Conservation (phyloP, 2,113 vertebrate genomes). For the Serilophus lunatus region DNA sequence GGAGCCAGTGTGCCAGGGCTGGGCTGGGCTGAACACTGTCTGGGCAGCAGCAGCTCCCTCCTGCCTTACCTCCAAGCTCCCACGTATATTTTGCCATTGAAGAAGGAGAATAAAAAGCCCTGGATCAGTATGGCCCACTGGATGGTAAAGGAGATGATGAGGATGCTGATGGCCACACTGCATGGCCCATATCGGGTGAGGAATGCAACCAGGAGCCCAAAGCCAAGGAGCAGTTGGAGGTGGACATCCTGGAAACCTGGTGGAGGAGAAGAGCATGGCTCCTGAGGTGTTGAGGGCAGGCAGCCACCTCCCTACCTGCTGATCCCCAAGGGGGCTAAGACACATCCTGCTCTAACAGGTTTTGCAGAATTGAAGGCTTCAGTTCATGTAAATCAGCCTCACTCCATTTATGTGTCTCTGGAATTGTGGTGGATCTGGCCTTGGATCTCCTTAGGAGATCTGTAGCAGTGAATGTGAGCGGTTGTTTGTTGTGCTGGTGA, state of each 20-base stretch:
- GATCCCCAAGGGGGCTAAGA: rapidly evolving
- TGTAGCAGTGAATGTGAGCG: rapidly evolving
- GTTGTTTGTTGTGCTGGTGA: background rate
- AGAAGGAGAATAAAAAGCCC: conserved; percentile 80
- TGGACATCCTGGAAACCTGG: conserved; percentile 88
- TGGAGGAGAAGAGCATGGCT: background rate
- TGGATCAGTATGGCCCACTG: conserved; percentile 91
- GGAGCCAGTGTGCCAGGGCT: background rate
- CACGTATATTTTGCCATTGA: conserved; percentile 77
- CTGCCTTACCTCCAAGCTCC: conserved; percentile 82
- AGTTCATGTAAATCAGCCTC: background rate
- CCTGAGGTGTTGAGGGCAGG: background rate
- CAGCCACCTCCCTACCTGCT: background rate
- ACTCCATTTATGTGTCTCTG: rapidly evolving
- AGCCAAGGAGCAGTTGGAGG: conserved; percentile 87
- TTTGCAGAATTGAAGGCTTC: background rate
- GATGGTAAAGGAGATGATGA: conserved; percentile 79
- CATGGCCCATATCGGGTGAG: conserved; percentile 82
- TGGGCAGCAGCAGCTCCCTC: background rate
- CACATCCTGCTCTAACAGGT: background rate
- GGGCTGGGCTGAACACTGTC: rapidly evolving
- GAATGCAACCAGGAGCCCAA: conserved; percentile 91
- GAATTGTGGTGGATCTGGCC: rapidly evolving
- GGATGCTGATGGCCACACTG: conserved; percentile 84
- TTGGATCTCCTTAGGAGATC: background rate